These are phyloP conservation scores for Rhadina sibilatrix DNA, from an alignment of 2,113 vertebrate genomes.

Conservation along the genomic window DNA sequence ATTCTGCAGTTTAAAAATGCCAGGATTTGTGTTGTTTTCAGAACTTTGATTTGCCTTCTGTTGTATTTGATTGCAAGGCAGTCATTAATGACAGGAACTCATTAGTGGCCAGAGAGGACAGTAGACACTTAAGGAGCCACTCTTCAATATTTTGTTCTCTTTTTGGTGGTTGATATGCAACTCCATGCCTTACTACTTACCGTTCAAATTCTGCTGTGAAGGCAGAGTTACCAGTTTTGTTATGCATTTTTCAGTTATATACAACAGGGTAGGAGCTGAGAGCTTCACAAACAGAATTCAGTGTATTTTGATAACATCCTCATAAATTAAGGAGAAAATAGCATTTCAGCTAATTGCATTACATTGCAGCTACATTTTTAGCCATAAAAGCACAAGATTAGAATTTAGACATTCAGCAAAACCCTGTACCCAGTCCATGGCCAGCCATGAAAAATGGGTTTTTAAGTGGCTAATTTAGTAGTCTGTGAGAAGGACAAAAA, in stretches of 20 bases:
- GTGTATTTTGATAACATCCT: not conserved
- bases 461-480: conserved; percentile 22
- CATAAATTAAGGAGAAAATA: not conserved
- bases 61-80: not conserved
- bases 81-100: not conserved
- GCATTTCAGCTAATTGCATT: not conserved
- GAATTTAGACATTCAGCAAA: not conserved
- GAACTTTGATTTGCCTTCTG: not conserved
- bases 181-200: not conserved
- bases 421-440: not conserved
- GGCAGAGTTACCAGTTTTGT: not conserved
- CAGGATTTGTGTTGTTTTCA: not conserved
- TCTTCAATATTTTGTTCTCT: not conserved
- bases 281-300: not conserved
- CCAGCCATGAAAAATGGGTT: not conserved
- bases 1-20: not conserved
- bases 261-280: not conserved
- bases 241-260: not conserved
- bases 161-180: not conserved
- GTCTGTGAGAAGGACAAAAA: not conserved
- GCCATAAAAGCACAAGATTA: not conserved
- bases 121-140: not conserved
- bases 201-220: not conserved
- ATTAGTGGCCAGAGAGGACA: not conserved
- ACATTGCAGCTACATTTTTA: not conserved